These are phyloP conservation scores for Ciona savignyi DNA, from an alignment of 23 tunicate genomes.

Conservation along the genomic window DNA sequence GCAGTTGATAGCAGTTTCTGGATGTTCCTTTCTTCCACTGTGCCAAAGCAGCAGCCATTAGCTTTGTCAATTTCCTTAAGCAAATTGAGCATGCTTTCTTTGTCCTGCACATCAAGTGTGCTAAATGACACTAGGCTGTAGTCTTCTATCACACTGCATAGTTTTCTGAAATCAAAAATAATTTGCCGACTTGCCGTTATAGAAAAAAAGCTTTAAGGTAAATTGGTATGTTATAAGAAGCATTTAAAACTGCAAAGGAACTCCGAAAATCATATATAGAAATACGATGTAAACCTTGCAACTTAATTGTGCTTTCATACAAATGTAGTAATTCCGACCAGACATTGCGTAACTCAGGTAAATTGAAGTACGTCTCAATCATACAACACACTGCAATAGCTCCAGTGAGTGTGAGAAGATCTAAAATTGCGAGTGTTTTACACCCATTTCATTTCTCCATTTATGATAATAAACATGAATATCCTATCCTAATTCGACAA, in stretches of 20 bases:
- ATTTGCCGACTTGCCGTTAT: too few relatives aligned
- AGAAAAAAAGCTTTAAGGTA: too few relatives aligned
- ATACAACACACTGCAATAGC: too few relatives aligned
- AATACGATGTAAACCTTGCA: background rate
- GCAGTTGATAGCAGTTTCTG: slow-evolving; percentile 78
- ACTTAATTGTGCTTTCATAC: background rate
- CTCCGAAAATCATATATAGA: background rate
- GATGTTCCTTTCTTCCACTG: slow-evolving; percentile 84
- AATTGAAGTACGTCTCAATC: too few relatives aligned
- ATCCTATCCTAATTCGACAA: too few relatives aligned
- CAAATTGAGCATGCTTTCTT: slow-evolving; percentile 73
- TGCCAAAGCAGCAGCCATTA: slow-evolving; percentile 72
- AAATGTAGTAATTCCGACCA: too few relatives aligned
- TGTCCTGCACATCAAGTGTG: slow-evolving; percentile 82
- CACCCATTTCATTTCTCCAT: too few relatives aligned
- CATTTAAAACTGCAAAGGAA: background rate
- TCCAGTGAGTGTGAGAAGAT: too few relatives aligned
- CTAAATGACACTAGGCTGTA: slow-evolving; percentile 89
- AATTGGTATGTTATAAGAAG: background rate
- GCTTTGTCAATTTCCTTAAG: slow-evolving; percentile 80
- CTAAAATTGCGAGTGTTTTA: too few relatives aligned
- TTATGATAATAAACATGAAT: too few relatives aligned
- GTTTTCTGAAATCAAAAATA: slow-evolving; percentile 50
- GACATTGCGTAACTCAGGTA: too few relatives aligned
- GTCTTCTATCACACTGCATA: slow-evolving; percentile 84